A percentile compares a stretch with the other conserved stretches of the same genome.
Conservation (phyloP, 1,140 invertebrate genomes). For the Neomicropteryx cornuta region DNA sequence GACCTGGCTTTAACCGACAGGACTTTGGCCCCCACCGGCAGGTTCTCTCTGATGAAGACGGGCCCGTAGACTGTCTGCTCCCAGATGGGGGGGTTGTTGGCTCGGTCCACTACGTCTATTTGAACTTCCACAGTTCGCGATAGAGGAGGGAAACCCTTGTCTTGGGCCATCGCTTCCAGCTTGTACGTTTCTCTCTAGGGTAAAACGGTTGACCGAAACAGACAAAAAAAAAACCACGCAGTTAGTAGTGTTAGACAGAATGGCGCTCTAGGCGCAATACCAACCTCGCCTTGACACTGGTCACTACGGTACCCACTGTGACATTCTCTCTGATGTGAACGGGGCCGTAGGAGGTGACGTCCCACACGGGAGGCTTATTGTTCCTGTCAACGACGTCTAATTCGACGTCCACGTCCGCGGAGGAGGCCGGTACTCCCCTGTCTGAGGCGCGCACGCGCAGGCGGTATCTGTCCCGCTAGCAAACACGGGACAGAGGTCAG, state of each 20-base stretch:
- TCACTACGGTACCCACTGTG: slow-evolving; percentile 94
- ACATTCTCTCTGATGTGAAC: slow-evolving; percentile 96
- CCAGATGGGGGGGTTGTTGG: slow-evolving; percentile 95
- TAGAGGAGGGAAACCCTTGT: slow-evolving; percentile 88
- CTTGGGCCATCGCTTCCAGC: slow-evolving; percentile 92
- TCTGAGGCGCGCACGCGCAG: slow-evolving; percentile 88
- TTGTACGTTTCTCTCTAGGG: slow-evolving; percentile 91
- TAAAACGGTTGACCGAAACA: slow-evolving; percentile 49
- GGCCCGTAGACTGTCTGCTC: slow-evolving; percentile 91
- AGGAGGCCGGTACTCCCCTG: slow-evolving; percentile 75
- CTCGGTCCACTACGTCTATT: slow-evolving; percentile 94
- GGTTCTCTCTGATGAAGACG: slow-evolving; percentile 94
- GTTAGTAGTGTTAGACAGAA: slow-evolving; percentile 47
- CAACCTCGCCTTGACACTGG: slow-evolving; percentile 94
- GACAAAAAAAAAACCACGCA: slow-evolving; percentile 48
- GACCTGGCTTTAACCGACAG: slow-evolving; percentile 96
- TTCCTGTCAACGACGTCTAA: slow-evolving; percentile 96
- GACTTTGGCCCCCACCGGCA: slow-evolving; percentile 91
- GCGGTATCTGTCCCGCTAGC: slow-evolving; percentile 88
- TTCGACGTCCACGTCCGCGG: slow-evolving; percentile 89
- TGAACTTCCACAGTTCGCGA: slow-evolving; percentile 91
- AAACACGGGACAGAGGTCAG: slow-evolving; percentile 46
- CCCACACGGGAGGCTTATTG: slow-evolving; percentile 95
- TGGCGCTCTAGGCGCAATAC: slow-evolving; percentile 51
- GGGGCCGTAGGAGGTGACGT: slow-evolving; percentile 85